phyloP scores from a whole-genome alignment of 2,113 vertebrate species.

The Amia ocellicauda region DNA sequence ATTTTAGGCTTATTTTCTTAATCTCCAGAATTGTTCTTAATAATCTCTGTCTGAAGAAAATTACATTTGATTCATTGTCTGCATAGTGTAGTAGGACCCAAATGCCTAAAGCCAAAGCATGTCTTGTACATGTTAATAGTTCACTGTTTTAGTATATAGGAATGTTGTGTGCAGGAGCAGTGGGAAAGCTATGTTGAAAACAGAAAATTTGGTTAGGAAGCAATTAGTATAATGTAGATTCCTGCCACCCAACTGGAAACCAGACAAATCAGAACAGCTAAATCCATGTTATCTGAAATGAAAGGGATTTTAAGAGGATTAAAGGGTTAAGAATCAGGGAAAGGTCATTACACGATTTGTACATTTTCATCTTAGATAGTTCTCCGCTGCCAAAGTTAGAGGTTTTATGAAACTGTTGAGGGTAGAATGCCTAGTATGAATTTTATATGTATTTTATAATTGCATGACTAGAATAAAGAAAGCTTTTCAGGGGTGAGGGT shows the following conservation, averaged over 20 bases:
- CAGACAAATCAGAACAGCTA: neutral
- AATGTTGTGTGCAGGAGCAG: too few relatives aligned
- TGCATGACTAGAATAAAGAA: too few relatives aligned
- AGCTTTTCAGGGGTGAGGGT: neutral
- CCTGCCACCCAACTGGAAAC: neutral
- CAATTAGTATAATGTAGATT: slow-evolving; percentile 1
- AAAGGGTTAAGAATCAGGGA: slow-evolving; percentile 6
- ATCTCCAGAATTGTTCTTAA: too few relatives aligned
- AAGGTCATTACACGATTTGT: neutral
- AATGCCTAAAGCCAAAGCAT: too few relatives aligned
- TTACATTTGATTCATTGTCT: too few relatives aligned
- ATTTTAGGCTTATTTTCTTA: too few relatives aligned
- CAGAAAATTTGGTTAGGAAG: neutral
- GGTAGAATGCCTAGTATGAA: neutral
- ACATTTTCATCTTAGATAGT: neutral
- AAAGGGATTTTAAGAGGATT: neutral
- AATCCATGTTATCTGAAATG: neutral
- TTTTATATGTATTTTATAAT: slow-evolving; percentile 6
- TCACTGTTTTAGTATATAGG: neutral
- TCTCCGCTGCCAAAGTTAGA: neutral
- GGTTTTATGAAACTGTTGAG: neutral
- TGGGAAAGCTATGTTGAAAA: too few relatives aligned
- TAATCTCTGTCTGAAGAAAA: too few relatives aligned
- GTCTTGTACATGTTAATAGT: neutral
- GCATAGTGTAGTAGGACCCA: too few relatives aligned